Evolutionary conservation across 2,888 invertebrate species (phyloP).

Genomic region (Tineola bisselliella): DNA sequence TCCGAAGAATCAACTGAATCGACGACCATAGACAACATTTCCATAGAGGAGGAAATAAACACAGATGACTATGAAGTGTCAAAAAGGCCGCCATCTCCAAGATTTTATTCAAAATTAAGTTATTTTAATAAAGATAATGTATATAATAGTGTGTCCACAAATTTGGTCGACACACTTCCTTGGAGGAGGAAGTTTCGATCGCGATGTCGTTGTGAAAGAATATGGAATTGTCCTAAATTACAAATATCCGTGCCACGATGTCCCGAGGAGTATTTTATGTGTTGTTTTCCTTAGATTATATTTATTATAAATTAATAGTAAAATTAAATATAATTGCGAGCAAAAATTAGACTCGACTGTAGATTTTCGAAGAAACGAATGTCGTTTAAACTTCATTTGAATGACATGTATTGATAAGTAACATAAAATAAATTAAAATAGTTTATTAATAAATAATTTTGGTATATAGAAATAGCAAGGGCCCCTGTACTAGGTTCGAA

Average conservation of each 20-base stretch:
- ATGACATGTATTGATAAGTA: too few species aligned
- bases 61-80: slow-evolving; percentile 22
- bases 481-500: too few species aligned
- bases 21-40: slow-evolving; percentile 12
- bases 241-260: slow-evolving; percentile 58
- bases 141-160: slow-evolving; percentile 26
- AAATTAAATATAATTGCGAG: too few species aligned
- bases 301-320: too few species aligned
- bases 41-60: slow-evolving; percentile 17
- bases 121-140: slow-evolving; percentile 32
- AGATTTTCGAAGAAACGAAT: too few species aligned
- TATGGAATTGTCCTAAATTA: slow-evolving; percentile 58
- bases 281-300: slow-evolving; percentile 45
- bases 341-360: too few species aligned
- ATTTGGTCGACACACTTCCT: slow-evolving; percentile 30
- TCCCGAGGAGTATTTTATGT: slow-evolving; percentile 57
- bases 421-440: too few species aligned
- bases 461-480: too few species aligned
- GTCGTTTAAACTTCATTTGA: too few species aligned
- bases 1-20: slow-evolving; percentile 21
- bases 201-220: slow-evolving; percentile 53
- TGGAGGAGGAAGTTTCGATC: slow-evolving; percentile 42
- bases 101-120: slow-evolving; percentile 39
- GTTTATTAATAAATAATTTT: too few species aligned
- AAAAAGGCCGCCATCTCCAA: slow-evolving; percentile 26